Base-by-base conservation (phyloP, 1,140 invertebrate species). In the Bathynomus jamesi region DNA sequence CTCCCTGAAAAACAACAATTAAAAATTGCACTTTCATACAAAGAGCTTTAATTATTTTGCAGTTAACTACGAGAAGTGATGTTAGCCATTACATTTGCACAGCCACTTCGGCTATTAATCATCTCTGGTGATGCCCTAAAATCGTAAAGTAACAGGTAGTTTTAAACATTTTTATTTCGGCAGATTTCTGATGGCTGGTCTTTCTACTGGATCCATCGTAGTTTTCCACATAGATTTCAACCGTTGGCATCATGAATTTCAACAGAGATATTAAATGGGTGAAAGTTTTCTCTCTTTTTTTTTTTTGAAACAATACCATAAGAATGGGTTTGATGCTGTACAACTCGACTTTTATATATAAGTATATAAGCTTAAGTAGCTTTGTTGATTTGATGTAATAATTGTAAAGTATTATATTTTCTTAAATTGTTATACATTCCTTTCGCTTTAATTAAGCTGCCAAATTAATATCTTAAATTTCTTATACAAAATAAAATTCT, bases 161-260 rank as follows among this genome's bases (percentile, higher is more conserved):
- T n/a, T n/a, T n/a, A n/a, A n/a, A n/a, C n/a, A n/a, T n/a, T n/a
- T n/a, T n/a, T n/a, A n/a, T n/a, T n/a, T n/a, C n/a, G n/a, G n/a
- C 81, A 98, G 96, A 82, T 98, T 98, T 85, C 85, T 99, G 64
- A 84, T 99, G 76, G 96, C 95, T 77, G 97, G 97, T 73, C 83
- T 99, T 28, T 92, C 95, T 24, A 96, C 96, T 76, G 98, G 98
- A 40, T 96, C 96, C 24, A 90, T 99, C 69, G 93, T 99, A 60
- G 95, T 99, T 76, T 98, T 99, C 84, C 96, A 99, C 85, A 97
- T 99, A 81, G 96, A 99, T 84, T 99, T 99, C 85, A 99, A 99
- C 84, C 88, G 95, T 80, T 99, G 96, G 96, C 96, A 99, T 84
- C 96, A 98, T 81, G 96, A 99, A 84, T 98, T 95, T 83, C 94